Conservation (phyloP, 2,797 vertebrate species). For the Geotrypetes seraphini region DNA sequence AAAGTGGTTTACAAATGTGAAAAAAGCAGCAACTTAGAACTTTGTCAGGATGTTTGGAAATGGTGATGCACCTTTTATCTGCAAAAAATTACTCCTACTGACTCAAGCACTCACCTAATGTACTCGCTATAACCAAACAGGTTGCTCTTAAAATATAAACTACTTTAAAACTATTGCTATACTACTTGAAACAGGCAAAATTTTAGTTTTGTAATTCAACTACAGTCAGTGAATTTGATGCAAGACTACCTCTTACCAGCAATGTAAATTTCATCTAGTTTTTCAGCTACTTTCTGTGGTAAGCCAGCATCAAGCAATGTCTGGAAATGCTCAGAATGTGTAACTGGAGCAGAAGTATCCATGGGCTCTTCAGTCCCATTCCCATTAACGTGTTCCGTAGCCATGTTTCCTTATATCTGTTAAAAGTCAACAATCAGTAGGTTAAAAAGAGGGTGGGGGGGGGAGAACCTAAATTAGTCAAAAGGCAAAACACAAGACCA, state of each 20-base stretch:
- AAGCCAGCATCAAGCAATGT: constrained; percentile 88
- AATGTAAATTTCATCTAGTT: constrained; percentile 94
- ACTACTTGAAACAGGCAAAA: constrained; percentile 94
- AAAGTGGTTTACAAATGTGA: too few relatives aligned
- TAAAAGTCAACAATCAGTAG: constrained; percentile 77
- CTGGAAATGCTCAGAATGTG: constrained; percentile 88
- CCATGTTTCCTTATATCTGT: constrained; percentile 92
- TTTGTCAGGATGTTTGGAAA: too few relatives aligned
- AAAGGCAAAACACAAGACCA: constrained; percentile 12
- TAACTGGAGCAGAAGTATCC: constrained; percentile 84
- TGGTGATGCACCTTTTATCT: constrained; percentile 49
- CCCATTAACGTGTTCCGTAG: constrained; percentile 93
- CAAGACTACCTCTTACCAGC: constrained; percentile 90
- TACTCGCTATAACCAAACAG: too few relatives aligned
- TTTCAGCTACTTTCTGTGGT: constrained; percentile 92
- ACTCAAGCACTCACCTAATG: constrained; percentile 51
- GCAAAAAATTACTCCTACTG: constrained; percentile 36
- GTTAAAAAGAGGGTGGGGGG: constrained; percentile 43
- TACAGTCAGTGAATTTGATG: constrained; percentile 58
- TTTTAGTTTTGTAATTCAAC: constrained; percentile 88
- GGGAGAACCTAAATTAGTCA: too few relatives aligned
- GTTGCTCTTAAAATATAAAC: too few relatives aligned
- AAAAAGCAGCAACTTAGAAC: too few relatives aligned
- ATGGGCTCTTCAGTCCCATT: constrained; percentile 95
- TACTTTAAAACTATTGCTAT: constrained; percentile 95